Conservation (phyloP, 1,140 invertebrate genomes). For the Lepidotrigona ventralis region DNA sequence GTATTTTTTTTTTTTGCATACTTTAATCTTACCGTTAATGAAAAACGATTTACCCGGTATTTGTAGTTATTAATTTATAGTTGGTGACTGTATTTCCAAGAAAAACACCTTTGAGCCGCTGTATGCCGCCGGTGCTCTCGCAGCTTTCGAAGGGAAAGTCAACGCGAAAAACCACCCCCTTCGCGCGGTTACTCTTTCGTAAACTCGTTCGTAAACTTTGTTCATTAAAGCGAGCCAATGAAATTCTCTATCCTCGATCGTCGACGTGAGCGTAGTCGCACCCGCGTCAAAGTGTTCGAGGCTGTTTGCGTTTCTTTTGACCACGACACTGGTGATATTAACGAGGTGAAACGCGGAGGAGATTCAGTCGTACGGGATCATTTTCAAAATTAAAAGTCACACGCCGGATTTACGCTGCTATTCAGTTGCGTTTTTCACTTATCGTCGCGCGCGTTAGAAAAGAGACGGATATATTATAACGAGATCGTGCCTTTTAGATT, state of each 20-base stretch:
- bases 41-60: too few relatives aligned
- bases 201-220: constrained; percentile 26
- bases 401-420: neutral
- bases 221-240: constrained; percentile 7
- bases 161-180: neutral
- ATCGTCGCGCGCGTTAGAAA: neutral
- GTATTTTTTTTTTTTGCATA: too few relatives aligned
- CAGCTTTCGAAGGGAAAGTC: neutral
- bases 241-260: constrained; percentile 12
- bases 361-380: neutral
- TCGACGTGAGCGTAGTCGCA: neutral
- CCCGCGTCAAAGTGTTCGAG: neutral
- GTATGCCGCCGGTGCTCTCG: too few relatives aligned
- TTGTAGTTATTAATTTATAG: too few relatives aligned
- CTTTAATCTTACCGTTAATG: too few relatives aligned
- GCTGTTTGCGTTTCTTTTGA: neutral
- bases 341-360: neutral
- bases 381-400: constrained; percentile 8
- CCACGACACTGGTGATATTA: neutral
- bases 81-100: too few relatives aligned
- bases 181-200: neutral
- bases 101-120: too few relatives aligned
- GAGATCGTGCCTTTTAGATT: neutral
- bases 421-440: neutral
- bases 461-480: neutral